Percentiles rank a stretch among this genome's conserved stretches.
These are phyloP conservation scores for Pan paniscus DNA, from an alignment of 2,113 vertebrate species.

Conservation along the genomic window DNA sequence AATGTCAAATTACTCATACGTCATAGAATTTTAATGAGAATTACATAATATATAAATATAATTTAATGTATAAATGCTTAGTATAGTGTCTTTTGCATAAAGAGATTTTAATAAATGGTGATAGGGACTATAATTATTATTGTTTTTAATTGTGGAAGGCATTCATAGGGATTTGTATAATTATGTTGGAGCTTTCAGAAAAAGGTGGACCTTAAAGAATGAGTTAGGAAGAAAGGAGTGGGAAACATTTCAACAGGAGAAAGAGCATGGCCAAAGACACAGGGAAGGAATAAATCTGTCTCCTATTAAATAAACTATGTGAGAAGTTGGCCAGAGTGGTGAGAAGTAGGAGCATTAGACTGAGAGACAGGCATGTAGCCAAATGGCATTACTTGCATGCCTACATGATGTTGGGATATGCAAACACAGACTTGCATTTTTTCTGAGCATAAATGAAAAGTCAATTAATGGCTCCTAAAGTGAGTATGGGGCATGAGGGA, in stretches of 20 bases:
- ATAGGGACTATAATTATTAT: background rate
- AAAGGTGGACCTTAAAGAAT: background rate
- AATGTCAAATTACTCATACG: background rate
- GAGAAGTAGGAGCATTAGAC: background rate
- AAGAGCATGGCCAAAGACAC: background rate
- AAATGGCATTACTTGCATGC: accelerated
- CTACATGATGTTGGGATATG: accelerated
- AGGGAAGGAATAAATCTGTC: background rate
- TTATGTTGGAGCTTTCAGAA: background rate
- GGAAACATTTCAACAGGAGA: background rate
- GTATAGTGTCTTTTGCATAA: background rate
- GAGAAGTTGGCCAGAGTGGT: background rate
- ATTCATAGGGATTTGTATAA: background rate
- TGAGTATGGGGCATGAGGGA: background rate
- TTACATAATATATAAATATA: background rate
- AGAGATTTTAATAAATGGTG: background rate
- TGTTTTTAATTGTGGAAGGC: background rate
- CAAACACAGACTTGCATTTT: background rate
- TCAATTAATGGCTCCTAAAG: background rate
- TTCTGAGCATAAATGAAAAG: background rate
- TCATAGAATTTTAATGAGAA: background rate
- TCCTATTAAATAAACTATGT: background rate
- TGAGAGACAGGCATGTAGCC: too few species aligned
- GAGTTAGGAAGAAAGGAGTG: background rate
- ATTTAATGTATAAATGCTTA: background rate